Base-by-base conservation (phyloP, 2,113 vertebrate genomes). In the Anhinga rufa region DNA sequence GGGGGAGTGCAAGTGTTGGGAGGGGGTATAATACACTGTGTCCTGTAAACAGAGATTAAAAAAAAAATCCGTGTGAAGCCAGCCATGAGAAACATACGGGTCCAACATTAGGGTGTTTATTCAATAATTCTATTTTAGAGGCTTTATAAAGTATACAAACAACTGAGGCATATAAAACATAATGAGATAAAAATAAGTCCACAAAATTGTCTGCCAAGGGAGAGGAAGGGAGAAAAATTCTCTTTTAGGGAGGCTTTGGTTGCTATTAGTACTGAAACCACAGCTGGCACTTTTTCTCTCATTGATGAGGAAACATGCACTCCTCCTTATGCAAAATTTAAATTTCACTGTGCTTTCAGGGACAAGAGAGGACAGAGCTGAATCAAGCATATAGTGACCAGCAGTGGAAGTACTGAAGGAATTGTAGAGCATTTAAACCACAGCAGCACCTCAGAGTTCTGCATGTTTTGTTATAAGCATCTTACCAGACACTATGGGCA, bases 61-160 rank as follows among this genome's bases (percentile, higher is more conserved):
- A 69, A 85, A 79, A 55, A 28, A 17, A 13, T 10, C 44, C 9
- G 5, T 40, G 31, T 71, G 70, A 83, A 96, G 48, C 32, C 84
- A 94, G 74, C 70, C 64, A 68, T 64, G 48, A 91, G 48, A 94
- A 94, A 92, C 38, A 88, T 51, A 82, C 10, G 32, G 54, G 57
- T 64, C 69, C 76, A 83, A 48, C 44, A 86, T 20, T 40, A 88
- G 20, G 14, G 42, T 90, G 52, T 62, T 85, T 38, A 76, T 88
- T 91, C 82, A 93, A n/a, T 89, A 96, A 72, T 89, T 96, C 70
- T 89, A 26, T 52, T 93, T 92, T 62, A 83, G 54, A 83, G 17
- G 80, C 36, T 90, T 94, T 82, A 69, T 38, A 72, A 86, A 90
- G 54, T 60, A 79, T 44, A 78, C 76, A 93, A 94, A 88, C 76